Evolutionary conservation across 2,113 vertebrate genomes (phyloP), one percentile per base, ranked within the genome.

Genomic region (Bos indicus): DNA sequence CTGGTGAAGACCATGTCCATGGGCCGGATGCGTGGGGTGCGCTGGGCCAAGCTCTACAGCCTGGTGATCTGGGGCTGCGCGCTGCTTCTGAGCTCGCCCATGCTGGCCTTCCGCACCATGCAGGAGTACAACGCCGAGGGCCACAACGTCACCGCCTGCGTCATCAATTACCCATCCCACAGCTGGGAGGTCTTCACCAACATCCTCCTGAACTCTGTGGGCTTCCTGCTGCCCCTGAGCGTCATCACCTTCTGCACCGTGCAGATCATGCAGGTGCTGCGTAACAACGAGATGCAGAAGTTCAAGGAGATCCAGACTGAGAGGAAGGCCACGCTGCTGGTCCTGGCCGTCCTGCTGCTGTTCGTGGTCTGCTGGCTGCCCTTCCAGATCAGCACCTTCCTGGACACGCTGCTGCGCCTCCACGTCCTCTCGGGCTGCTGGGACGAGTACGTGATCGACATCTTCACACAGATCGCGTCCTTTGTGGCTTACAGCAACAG

Each of bases 401-500:
- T 99, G 0, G 99, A 99, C 54, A 98, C 99, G 0, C 96, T 99
- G 92, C 26, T 90, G 77, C 91, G 94, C 10, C 54, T 98, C 0
- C 0, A 17, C 0, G 7, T 99, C 15, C 60, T 99, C 19, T 2
- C 19, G 0, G 95, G 97, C 5, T 99, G 99, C 96, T 4, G 88
- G 82, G 15, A 97, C 0, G 19, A 36, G 43, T 56, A 88, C 0
- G 40, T 85, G 2, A 28, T 99, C 1, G 99, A 99, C 0, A 28
- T 99, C 67, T 90, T 99, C 96, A 99, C 99, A 17, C 99, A 99
- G 97, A 92, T 99, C 54, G 98, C 99, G 74, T 97, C 94, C 0
- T 99, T 99, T 94, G 94, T 99, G 23, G 99, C 98, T 93, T 99
- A 99, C 33, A 99, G 99, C 98, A 99, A 99, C 98, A 99, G 99